Conservation (phyloP, 2,113 vertebrate species). For the Donacobius atricapilla region DNA sequence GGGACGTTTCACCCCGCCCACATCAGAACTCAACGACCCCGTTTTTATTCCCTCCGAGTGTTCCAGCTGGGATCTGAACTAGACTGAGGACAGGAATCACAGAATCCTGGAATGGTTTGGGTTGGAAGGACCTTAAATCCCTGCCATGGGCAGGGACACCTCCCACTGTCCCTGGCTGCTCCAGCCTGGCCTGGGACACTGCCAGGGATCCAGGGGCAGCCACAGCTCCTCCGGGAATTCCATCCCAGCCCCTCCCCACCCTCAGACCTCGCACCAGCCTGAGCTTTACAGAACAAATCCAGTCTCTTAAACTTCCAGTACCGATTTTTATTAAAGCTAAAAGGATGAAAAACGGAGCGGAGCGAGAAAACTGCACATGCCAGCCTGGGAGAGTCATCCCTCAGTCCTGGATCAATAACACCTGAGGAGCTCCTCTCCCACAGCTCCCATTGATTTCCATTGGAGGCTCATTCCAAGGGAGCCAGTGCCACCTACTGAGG, state of each 20-base stretch:
- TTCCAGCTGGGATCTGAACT: not conserved
- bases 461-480: not conserved
- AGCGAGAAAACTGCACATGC: not conserved
- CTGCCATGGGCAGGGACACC: not conserved
- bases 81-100: not conserved
- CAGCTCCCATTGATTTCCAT: not conserved
- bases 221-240: not conserved
- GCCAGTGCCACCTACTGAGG: not conserved
- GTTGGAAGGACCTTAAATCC: not conserved
- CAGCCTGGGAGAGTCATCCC: not conserved
- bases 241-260: not conserved
- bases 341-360: not conserved
- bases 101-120: not conserved
- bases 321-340: not conserved
- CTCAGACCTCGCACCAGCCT: not conserved
- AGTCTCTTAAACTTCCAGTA: not conserved
- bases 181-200: not conserved
- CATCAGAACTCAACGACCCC: fast-evolving
- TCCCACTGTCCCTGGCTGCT: not conserved
- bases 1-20: not conserved
- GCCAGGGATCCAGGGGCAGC: not conserved
- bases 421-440: not conserved
- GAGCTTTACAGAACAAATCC: not conserved
- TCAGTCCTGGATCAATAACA: not conserved
- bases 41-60: fast-evolving